Evolutionary conservation across 2,113 vertebrate genomes (phyloP), one percentile per base, ranked within the genome.

Genomic region (Daubentonia madagascariensis): DNA sequence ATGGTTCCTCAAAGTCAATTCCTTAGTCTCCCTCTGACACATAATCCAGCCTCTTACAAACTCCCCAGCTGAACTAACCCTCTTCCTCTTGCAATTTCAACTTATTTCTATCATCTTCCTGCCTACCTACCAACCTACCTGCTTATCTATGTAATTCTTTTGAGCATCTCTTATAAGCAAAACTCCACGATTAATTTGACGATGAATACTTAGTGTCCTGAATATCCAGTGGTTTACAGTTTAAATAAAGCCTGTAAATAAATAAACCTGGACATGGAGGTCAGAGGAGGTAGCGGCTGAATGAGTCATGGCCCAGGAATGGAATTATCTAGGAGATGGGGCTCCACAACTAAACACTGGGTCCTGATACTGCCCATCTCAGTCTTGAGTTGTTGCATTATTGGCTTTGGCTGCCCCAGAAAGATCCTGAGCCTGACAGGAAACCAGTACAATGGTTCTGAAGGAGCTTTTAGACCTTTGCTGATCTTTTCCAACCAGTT

Each of bases 401-500:
- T 63, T 86, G 59, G 25, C 17, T 90, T 92, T 85, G 13, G 12
- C 52, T 94, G 40, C 11, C 67, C 43, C 57, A 81, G 57, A 96
- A 96, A 96, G 70, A 95, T 68, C 30, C 23, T 37, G 35, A 94
- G n/a, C 37, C 72, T 89, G 8, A 68, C 59, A 90, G 25, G 52
- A 85, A 97, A 94, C 28, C 40, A 57, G 73, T 86, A 43, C 80
- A 78, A 17, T 85, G 81, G 37, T n/a, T 96, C 75, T 91, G 50
- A 83, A 91, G 45, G 83, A 93, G n/a, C 17, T 91, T 98, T 96
- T 91, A 52, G 85, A 85, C 54, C 35, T 57, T 89, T 94, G n/a
- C 70, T 96, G 37, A 65, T 96, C 40, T 97, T 96, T 85, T 89
- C 57, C 57, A 86, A 61, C 28, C 37, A 83, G 67, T 91, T n/a